These are phyloP conservation scores for Limanda limanda DNA, from an alignment of 2,113 vertebrate species.

Conservation along the genomic window DNA sequence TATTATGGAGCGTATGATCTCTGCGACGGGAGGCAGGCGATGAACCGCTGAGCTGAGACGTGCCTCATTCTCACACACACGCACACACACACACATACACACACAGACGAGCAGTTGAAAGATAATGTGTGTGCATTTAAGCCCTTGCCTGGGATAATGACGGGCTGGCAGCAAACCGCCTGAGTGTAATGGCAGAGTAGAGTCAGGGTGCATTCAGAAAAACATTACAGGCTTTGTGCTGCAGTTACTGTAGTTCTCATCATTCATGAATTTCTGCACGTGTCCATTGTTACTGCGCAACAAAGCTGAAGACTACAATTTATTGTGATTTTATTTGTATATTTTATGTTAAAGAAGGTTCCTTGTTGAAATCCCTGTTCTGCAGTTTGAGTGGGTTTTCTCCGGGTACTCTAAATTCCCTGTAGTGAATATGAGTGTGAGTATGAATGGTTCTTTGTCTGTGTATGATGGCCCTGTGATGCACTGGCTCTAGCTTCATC, in stretches of 20 bases:
- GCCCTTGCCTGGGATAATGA: constrained; percentile 51
- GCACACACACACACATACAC: constrained; percentile 1
- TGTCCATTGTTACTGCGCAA: background rate
- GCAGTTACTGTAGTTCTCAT: constrained; percentile 4
- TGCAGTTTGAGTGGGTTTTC: no score
- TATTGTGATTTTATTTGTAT: no score
- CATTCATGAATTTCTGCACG: constrained; percentile 48
- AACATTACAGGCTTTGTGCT: constrained; percentile 25
- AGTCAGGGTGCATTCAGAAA: constrained; percentile 42
- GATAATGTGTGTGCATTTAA: constrained; percentile 43
- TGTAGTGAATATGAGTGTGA: no score
- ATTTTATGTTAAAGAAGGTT: no score
- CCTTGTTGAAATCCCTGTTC: no score
- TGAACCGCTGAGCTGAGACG: constrained; percentile 19
- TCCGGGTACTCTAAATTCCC: no score
- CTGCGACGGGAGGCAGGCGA: constrained; percentile 6
- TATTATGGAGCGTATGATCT: constrained; percentile 47
- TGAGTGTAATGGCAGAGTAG: constrained; percentile 40
- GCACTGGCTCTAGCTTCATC: no score
- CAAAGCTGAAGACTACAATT: no score
- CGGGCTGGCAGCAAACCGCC: constrained; percentile 36
- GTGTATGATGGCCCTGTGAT: no score
- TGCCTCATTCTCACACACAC: constrained; percentile 32
- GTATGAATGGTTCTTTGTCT: no score
- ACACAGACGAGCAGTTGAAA: constrained; percentile 19